phyloP scores from a whole-genome alignment of 2,888 invertebrate species.

The Pachymerium ferrugineum region DNA sequence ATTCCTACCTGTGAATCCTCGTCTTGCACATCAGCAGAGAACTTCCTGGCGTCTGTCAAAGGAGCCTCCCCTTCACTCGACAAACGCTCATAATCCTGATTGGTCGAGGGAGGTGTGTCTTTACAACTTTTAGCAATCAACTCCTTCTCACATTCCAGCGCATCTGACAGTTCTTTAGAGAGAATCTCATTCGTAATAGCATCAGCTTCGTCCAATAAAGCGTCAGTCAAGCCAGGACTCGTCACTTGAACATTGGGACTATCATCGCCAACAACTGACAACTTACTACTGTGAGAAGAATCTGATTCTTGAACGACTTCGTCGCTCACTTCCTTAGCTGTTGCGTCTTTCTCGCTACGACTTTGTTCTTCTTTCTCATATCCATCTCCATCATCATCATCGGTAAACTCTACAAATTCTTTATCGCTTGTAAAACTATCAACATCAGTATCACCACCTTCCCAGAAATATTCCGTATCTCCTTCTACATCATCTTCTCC shows the following conservation, averaged over 20 bases:
- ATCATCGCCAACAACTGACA: slow-evolving; percentile 9
- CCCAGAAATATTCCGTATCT: slow-evolving; percentile 33
- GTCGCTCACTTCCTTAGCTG: background rate
- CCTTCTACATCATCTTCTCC: slow-evolving; percentile 29
- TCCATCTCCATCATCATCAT: slow-evolving; percentile 2
- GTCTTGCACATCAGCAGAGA: background rate
- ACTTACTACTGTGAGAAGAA: background rate
- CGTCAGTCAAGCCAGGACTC: slow-evolving; percentile 16
- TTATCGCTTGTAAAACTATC: slow-evolving; percentile 9
- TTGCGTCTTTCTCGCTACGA: slow-evolving; percentile 15
- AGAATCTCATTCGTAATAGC: background rate
- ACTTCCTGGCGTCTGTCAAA: background rate
- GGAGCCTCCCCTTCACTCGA: background rate
- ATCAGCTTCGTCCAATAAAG: background rate
- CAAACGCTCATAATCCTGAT: slow-evolving; percentile 3
- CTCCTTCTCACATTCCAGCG: slow-evolving; percentile 29
- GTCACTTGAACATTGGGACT: background rate
- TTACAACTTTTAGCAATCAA: background rate
- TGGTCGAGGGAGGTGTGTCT: slow-evolving; percentile 16
- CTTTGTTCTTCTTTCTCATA: slow-evolving; percentile 10
- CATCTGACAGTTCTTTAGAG: slow-evolving; percentile 30
- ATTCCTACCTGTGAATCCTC: background rate
- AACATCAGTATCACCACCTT: slow-evolving; percentile 32
- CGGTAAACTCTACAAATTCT: slow-evolving; percentile 14
- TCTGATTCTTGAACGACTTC: background rate